Evolutionary conservation across 2,888 invertebrate genomes (phyloP).

Genomic region (Clanis bilineata): DNA sequence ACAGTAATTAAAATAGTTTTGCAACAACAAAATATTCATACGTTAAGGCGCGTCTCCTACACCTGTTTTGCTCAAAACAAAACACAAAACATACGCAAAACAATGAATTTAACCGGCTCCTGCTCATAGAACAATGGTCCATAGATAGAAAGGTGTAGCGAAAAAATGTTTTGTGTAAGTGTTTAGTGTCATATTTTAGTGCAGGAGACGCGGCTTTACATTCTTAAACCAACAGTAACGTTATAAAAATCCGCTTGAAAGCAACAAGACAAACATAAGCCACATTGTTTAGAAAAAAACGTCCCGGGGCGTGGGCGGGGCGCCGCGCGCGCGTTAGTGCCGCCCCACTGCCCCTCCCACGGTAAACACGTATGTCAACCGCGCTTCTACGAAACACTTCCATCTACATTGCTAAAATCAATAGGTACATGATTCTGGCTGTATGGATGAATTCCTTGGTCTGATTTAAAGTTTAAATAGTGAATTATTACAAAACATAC

Average conservation of each 20-base stretch:
- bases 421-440: conserved; percentile 19
- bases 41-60: too few relatives aligned
- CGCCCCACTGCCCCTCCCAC: conserved; percentile 68
- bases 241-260: not conserved
- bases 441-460: not conserved
- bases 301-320: conserved; percentile 46
- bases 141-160: too few relatives aligned
- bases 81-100: too few relatives aligned
- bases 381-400: conserved; percentile 17
- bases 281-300: conserved; percentile 6
- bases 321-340: conserved; percentile 60
- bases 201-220: too few relatives aligned
- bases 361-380: conserved; percentile 38
- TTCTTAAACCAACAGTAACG: not conserved
- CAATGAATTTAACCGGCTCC: too few relatives aligned
- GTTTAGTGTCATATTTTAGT: too few relatives aligned
- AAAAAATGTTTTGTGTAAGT: too few relatives aligned
- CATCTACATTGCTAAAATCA: conserved; percentile 19
- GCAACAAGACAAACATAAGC: not conserved
- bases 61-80: too few relatives aligned
- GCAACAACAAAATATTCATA: not conserved
- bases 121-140: too few relatives aligned
- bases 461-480: too few relatives aligned
- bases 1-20: not conserved
- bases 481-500: too few relatives aligned